These are phyloP conservation scores for Dufourea novaeangliae DNA, from an alignment of 1,140 invertebrate species.

Conservation along the genomic window DNA sequence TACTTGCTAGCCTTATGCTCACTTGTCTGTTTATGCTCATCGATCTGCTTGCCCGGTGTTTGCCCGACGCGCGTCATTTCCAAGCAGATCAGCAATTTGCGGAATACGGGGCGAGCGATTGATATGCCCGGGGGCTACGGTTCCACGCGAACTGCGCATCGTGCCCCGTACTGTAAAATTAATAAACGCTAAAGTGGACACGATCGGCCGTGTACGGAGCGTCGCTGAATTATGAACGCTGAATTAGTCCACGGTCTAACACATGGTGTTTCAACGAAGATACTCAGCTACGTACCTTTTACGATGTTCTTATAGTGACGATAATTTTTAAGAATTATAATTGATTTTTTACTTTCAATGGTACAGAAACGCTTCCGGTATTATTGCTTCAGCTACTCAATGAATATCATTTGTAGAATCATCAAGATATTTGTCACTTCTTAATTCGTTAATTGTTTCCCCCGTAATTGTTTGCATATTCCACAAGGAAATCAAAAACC, in stretches of 20 bases:
- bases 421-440: background rate
- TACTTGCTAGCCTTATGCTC: slow-evolving; percentile 17
- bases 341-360: too few species aligned
- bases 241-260: background rate
- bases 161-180: background rate
- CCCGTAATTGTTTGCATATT: too few species aligned
- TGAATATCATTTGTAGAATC: background rate
- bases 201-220: background rate
- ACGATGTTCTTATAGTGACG: too few species aligned
- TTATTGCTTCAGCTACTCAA: too few species aligned
- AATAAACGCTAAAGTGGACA: slow-evolving; percentile 1
- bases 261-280: too few species aligned
- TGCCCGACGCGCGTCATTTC: slow-evolving; percentile 28
- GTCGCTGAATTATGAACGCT: background rate
- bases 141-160: background rate
- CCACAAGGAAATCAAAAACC: too few species aligned
- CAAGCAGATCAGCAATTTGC: slow-evolving; percentile 30
- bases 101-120: slow-evolving; percentile 13
- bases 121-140: background rate
- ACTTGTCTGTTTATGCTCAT: slow-evolving; percentile 32
- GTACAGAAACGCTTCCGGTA: too few species aligned
- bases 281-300: too few species aligned
- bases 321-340: too few species aligned
- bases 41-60: slow-evolving; percentile 34
- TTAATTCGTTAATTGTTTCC: background rate